phyloP scores from a whole-genome alignment of 2,888 invertebrate species.

The Drosophila suboccidentalis region DNA sequence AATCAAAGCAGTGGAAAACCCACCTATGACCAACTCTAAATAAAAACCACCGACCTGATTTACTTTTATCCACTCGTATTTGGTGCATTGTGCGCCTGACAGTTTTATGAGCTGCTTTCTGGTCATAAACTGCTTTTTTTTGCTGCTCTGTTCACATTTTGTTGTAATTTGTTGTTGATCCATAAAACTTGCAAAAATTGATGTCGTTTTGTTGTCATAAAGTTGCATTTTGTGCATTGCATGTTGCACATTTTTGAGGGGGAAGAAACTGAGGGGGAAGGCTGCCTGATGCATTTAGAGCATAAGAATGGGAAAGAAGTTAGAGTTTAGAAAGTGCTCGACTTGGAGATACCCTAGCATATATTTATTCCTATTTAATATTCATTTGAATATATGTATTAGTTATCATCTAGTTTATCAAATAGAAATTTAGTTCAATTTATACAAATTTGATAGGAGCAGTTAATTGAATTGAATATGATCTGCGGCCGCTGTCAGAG shows the following conservation, averaged over 20 bases:
- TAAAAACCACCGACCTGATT: not conserved
- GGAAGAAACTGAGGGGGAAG: not conserved
- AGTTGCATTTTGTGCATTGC: conserved; percentile 34
- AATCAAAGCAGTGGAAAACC: conserved; percentile 49
- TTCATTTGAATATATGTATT: no score
- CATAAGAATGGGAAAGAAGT: not conserved
- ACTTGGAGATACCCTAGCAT: not conserved
- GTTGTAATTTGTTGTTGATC: conserved; percentile 54
- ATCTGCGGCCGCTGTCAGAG: not conserved
- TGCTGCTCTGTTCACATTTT: conserved; percentile 19
- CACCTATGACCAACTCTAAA: conserved; percentile 11
- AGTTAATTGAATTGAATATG: not conserved
- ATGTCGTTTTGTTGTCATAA: conserved; percentile 42
- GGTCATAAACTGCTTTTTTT: conserved; percentile 52
- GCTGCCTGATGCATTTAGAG: no score
- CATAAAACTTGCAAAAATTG: conserved; percentile 62
- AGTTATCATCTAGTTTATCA: no score
- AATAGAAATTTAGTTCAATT: not conserved
- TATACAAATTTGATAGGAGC: not conserved
- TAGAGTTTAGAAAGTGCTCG: not conserved
- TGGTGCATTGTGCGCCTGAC: conserved; percentile 45
- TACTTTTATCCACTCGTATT: not conserved
- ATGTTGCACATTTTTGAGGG: conserved; percentile 25
- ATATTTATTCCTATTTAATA: no score
- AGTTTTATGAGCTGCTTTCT: conserved; percentile 57